These are phyloP conservation scores for Timema podura DNA, from an alignment of 2,888 invertebrate genomes.

Conservation along the genomic window DNA sequence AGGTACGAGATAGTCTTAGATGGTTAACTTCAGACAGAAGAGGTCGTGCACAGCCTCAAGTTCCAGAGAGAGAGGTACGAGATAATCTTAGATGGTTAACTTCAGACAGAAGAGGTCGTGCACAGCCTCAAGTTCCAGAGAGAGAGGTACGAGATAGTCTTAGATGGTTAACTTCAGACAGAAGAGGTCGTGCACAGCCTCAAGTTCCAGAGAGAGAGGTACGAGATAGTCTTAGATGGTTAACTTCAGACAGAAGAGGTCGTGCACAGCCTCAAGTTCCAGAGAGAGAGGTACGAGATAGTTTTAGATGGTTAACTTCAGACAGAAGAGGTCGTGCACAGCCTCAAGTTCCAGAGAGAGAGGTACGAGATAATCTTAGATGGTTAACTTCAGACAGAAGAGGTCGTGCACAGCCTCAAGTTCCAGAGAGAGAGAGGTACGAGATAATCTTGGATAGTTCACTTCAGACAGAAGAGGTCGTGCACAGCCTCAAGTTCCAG, in stretches of 20 bases:
- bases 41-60: conserved; percentile 93
- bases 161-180: conserved; percentile 94
- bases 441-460: no score
- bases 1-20: no score
- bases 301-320: no score
- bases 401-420: no score
- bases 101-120: conserved; percentile 93
- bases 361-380: no score
- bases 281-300: conserved; percentile 96
- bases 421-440: conserved; percentile 97
- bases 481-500: no score
- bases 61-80: conserved; percentile 93
- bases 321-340: conserved; percentile 95
- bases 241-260: conserved; percentile 95
- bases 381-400: no score
- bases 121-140: conserved; percentile 97
- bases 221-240: no score
- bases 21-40: conserved; percentile 95
- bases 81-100: no score
- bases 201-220: conserved; percentile 96
- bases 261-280: conserved; percentile 95
- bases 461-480: no score
- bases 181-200: conserved; percentile 95
- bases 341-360: conserved; percentile 95
- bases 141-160: conserved; percentile 89